A percentile compares a stretch with the other conserved stretches of the same genome.
These are phyloP conservation scores for Drosophila infuscata DNA, from an alignment of 2,888 invertebrate genomes.

Conservation along the genomic window DNA sequence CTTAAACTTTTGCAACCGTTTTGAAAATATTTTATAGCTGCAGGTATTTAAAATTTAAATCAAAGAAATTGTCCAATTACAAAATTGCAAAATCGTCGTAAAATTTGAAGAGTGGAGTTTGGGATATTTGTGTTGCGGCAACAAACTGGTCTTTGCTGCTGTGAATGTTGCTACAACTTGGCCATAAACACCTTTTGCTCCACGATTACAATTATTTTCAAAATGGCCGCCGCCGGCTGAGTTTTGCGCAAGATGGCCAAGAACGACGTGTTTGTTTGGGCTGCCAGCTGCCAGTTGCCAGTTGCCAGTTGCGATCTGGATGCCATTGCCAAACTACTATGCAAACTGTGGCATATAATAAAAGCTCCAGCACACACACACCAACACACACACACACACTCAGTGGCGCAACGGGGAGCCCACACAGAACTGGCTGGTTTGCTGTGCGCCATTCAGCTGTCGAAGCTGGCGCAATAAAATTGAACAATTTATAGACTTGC, in stretches of 20 bases:
- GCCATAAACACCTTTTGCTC: slow-evolving; percentile 59
- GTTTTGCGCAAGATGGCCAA: slow-evolving; percentile 77
- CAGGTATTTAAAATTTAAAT: neutral
- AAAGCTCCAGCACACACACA: slow-evolving; percentile 37
- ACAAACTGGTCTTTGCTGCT: slow-evolving; percentile 16
- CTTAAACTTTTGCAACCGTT: neutral
- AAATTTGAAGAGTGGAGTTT: slow-evolving; percentile 1
- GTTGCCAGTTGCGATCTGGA: slow-evolving; percentile 49
- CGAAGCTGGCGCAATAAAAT: slow-evolving; percentile 83
- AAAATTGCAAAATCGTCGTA: neutral
- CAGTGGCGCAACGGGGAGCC: slow-evolving; percentile 15
- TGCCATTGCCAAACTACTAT: slow-evolving; percentile 78
- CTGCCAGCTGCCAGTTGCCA: slow-evolving; percentile 29
- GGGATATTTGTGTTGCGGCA: neutral
- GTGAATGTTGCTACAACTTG: slow-evolving; percentile 57
- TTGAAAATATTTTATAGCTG: too few species aligned
- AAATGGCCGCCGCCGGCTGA: slow-evolving; percentile 65
- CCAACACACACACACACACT: slow-evolving; percentile 10
- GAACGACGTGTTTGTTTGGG: slow-evolving; percentile 46
- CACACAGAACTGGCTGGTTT: slow-evolving; percentile 18
- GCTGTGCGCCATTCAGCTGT: slow-evolving; percentile 79
- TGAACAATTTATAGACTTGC: slow-evolving; percentile 80
- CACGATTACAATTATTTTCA: slow-evolving; percentile 44
- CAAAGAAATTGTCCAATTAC: neutral
- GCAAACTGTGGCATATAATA: slow-evolving; percentile 67